Evolutionary conservation across 2,888 invertebrate genomes (phyloP), one percentile per base, ranked within the genome.

Genomic region (Halictus quadricinctus): DNA sequence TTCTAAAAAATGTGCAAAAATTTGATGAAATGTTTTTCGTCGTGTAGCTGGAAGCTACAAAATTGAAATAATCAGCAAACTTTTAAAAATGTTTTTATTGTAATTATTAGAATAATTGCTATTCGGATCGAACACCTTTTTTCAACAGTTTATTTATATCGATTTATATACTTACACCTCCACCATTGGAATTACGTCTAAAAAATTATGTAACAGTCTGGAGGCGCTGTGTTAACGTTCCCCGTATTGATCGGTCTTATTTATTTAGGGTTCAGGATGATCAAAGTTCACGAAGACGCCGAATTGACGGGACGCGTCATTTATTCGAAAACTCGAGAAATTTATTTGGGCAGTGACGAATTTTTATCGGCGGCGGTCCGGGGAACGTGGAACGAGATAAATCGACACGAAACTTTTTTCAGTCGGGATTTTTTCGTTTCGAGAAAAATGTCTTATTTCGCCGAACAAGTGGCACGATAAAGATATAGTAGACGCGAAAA

Each of bases 281-380:
- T 25, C 13, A 64, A 64, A 29, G 15, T 64, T 29, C 66, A 10
- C 8, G 66, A 36, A 66, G 15, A 36, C 66, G 18, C 0, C 36
- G 18, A 66, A 3, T 66, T 29, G 36, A 36, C 66, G 36, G 25
- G 15, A 0, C 29, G 18, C 36, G 36, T 36, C 66, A 18, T 66
- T 36, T 36, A 29, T 66, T 2, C 29, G 36, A 66, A 36, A 18
- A 66, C 15, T 36, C 18, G 66, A 15, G 70, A 2, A 72, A n/a
- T 72, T 72, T 46, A 25, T 72, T 46, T 72, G 15, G 43, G 5
- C 70, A 72, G n/a, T 25, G 70, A 72, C 43, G 70, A 7, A 72
- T 72, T 70, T 70, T 36, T 66, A 43, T 41, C n/a, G 21, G 41
- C 29, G 60, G 0, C 13, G 25, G n/a, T 13, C 13, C 25, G 25